Base-by-base conservation (phyloP, 2,888 invertebrate species). In the Mycalesis mineus region DNA sequence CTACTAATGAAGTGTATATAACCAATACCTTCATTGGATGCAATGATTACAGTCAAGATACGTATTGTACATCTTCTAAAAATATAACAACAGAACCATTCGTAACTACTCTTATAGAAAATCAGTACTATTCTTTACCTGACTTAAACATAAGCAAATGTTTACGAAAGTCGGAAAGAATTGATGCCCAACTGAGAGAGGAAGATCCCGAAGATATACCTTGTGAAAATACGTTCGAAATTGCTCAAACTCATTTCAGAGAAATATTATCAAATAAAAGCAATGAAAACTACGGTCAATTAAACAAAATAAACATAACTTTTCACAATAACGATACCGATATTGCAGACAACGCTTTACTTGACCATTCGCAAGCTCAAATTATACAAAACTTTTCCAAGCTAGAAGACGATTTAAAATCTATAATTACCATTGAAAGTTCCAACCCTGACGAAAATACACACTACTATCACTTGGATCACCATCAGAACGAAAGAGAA, bases 101-200 rank as follows among this genome's bases (percentile, higher is more conserved):
- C 67, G 86, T 88, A 9, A 84, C 89, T 22, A 90, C 91, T 31
- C 77, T 93, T 61, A 84, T 90, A 62, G 92, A 93, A 75, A 94
- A 94, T 75, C 93, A 94, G 74, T 94, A 93, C 71, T 92, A 92
- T 77, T 94, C 94, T 17, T 81, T 94, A 62, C 94, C 94, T 7
- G 94, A 94, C 76, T 92, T 94, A 47, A 92, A 93, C 57, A 92
- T 93, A 22, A 92, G 93, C 60, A 93, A 93, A 74, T 93, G 92
- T 72, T 88, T 94, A 61, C 91, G 93, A 68, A 93, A 93, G 72
- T 94, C 92, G 58, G 94, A 94, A 74, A 91, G 92, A 65, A 94
- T 94, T 68, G 94, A 94, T 75, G 92, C 92, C 57, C 94, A 94
- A 74, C 77, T 94, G 55, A 84, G 94, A 71, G 83, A 88, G 70